Conservation (phyloP, 2,797 vertebrate species). For the Gallirallus australis region DNA sequence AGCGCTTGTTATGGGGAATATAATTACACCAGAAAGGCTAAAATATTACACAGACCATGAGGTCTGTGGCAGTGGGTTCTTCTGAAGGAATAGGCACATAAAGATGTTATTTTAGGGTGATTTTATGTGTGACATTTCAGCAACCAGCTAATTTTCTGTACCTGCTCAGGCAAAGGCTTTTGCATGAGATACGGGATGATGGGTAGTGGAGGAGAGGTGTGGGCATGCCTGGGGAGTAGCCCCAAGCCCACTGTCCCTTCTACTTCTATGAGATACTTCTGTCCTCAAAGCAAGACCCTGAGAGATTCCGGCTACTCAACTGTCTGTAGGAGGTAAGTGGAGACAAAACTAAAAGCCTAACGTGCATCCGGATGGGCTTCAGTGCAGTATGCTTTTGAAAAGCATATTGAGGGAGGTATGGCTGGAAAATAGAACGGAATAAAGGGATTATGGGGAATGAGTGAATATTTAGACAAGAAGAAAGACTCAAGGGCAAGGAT, state of each 20-base stretch:
- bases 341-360: neutral
- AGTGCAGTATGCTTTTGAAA: neutral
- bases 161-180: rapidly evolving
- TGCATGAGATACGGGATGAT: rapidly evolving
- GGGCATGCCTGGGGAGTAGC: neutral
- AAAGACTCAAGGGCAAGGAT: constrained; percentile 32
- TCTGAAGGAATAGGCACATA: neutral
- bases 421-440: constrained; percentile 33
- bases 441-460: constrained; percentile 47
- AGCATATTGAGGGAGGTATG: neutral
- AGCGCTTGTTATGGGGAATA: neutral
- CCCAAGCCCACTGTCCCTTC: neutral
- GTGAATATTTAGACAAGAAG: constrained; percentile 30
- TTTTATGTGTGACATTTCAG: neutral
- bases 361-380: neutral
- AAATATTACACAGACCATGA: neutral
- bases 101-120: neutral
- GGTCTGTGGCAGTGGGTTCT: neutral
- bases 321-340: rapidly evolving
- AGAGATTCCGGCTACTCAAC: neutral
- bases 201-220: neutral
- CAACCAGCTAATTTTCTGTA: neutral
- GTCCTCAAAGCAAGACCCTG: neutral
- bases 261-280: neutral
- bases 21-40: neutral